Evolutionary conservation across 2,113 vertebrate genomes (phyloP).

Genomic region (Rhineura floridana): DNA sequence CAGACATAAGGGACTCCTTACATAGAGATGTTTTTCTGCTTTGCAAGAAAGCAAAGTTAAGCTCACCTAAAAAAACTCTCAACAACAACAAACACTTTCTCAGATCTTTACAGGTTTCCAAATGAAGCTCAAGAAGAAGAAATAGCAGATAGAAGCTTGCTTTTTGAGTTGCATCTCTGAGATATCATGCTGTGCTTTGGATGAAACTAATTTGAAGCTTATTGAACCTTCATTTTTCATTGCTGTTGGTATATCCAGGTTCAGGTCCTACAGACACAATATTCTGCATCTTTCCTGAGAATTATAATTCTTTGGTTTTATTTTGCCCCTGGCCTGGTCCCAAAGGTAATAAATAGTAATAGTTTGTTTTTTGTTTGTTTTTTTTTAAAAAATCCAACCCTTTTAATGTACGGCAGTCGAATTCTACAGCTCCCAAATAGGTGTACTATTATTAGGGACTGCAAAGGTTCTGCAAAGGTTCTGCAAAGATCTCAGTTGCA

Average conservation of each 20-base stretch:
- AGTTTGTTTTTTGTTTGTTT: too few species aligned
- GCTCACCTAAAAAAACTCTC: background rate
- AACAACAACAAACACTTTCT: background rate
- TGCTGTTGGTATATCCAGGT: conserved; percentile 29
- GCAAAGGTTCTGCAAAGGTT: background rate
- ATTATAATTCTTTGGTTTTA: conserved; percentile 40
- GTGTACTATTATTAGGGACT: background rate
- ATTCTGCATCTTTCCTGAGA: conserved; percentile 19
- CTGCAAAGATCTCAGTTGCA: background rate
- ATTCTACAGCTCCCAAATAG: background rate
- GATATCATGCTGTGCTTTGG: conserved; percentile 25
- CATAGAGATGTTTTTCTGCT: background rate
- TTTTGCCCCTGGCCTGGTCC: conserved; percentile 18
- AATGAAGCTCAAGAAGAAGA: conserved; percentile 40
- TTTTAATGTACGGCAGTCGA: background rate
- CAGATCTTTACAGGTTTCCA: conserved; percentile 36
- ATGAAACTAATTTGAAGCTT: conserved; percentile 52
- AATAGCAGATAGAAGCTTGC: conserved; percentile 25
- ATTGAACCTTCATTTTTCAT: conserved; percentile 33
- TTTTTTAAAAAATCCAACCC: background rate
- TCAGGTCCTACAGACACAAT: background rate
- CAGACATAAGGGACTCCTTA: background rate
- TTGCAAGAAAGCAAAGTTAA: background rate
- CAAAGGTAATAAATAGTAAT: conserved; percentile 4
- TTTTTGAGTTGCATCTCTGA: background rate